A percentile compares a stretch with the other conserved stretches of the same genome.
phyloP scores from a whole-genome alignment of 1,140 invertebrate genomes.

The Diorhabda elongata region DNA sequence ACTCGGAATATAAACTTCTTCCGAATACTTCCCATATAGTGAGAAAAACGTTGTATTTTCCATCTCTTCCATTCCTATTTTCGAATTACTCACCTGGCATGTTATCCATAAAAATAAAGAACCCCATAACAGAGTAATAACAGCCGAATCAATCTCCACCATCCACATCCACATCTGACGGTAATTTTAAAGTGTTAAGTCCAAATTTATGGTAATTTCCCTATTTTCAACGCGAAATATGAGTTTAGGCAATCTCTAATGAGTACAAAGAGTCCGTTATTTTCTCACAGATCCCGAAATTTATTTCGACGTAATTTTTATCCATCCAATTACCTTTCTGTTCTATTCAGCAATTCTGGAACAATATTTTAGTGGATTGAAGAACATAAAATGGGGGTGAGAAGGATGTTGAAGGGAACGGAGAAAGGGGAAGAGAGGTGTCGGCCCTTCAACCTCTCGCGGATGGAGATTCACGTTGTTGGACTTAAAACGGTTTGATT shows the following conservation, averaged over 20 bases:
- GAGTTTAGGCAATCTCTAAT: neutral
- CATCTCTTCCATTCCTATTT: no score
- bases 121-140: neutral
- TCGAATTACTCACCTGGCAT: no score
- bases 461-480: slow-evolving; percentile 26
- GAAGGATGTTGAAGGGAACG: slow-evolving; percentile 26
- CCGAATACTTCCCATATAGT: no score
- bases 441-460: slow-evolving; percentile 25
- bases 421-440: neutral
- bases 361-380: slow-evolving; percentile 47
- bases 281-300: slow-evolving; percentile 16
- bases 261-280: slow-evolving; percentile 10
- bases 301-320: slow-evolving; percentile 38
- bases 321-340: slow-evolving; percentile 46
- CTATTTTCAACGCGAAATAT: neutral
- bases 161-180: neutral
- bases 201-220: slow-evolving; percentile 2
- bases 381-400: slow-evolving; percentile 42
- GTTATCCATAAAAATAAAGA: no score
- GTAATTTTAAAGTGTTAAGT: slow-evolving; percentile 1
- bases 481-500: slow-evolving; percentile 49
- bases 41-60: no score
- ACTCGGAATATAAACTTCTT: no score
- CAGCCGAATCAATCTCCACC: neutral
- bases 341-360: slow-evolving; percentile 45